Base-by-base conservation (phyloP, 1,140 invertebrate species). In the Trichonephila clavata region DNA sequence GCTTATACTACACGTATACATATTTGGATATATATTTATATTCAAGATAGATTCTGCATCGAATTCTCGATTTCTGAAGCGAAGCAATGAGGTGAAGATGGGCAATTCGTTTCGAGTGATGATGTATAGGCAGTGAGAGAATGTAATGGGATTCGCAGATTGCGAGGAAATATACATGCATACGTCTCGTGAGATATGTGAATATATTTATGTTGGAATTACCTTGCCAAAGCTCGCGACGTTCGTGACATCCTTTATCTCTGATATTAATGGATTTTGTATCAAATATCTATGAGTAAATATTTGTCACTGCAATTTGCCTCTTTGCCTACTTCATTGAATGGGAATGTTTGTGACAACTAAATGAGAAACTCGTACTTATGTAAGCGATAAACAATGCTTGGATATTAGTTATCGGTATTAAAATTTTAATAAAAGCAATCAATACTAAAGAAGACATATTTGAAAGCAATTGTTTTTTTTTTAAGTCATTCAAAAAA, bases 141-240 rank as follows among this genome's bases (percentile, higher is more conserved):
- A 87, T 65, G 86, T 87, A 87, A 87, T 87, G 86, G 86, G 86
- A 87, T 87, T 87, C 86, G 86, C 24, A 87, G 86, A 87, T 87
- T 87, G 86, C 27, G 86, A 87, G 59, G 60, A 27, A 50, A 84
- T 60, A 84, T 59, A 77, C 27, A 27, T 32, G 27, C 68, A 32
- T 77, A 32, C 27, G 68, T 77, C 14, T 27, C 2, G 24, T 18
- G 27, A 39, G 68, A 27, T 32, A 77, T 77, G 68, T 18, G 68
- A 32, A 27, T 24, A 77, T 77, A 77, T 77, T 77, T 77, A 77
- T 27, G 68, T 77, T 77, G 68, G 14, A 77, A 77, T 77, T 77
- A 77, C 68, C 68, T 32, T 77, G 68, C 68, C 32, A 39, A 10
- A 16, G 68, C 68, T 32, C 27, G 14, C 68, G 68, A 24, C 68